A percentile compares a stretch with the other conserved stretches of the same genome.
phyloP scores from a whole-genome alignment of 2,888 invertebrate species.

The Hemistola chrysoprasaria region DNA sequence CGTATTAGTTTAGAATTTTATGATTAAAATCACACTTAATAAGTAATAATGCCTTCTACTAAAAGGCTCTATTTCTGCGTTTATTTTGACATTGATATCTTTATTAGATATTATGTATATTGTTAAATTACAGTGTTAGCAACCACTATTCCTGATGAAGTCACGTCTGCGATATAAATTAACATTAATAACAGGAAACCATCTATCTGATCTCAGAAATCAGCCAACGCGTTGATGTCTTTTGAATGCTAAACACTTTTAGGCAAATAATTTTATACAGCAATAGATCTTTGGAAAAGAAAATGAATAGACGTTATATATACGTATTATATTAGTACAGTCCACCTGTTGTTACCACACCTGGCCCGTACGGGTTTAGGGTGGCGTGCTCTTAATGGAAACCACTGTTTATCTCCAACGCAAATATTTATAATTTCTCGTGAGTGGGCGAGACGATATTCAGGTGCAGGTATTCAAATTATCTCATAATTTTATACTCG shows the following conservation, averaged over 20 bases:
- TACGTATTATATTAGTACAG: too few relatives aligned
- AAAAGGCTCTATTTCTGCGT: too few relatives aligned
- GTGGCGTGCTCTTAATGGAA: constrained; percentile 40
- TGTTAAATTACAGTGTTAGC: too few relatives aligned
- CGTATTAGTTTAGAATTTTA: constrained; percentile 3
- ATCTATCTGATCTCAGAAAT: constrained; percentile 8
- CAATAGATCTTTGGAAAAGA: too few relatives aligned
- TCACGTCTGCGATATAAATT: constrained; percentile 18
- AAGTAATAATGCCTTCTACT: too few relatives aligned
- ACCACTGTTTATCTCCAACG: constrained; percentile 57
- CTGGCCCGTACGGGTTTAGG: constrained; percentile 48
- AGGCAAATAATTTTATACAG: constrained; percentile 1
- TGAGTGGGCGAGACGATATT: constrained; percentile 46
- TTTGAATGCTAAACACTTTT: constrained; percentile 13
- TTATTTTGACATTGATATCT: too few relatives aligned
- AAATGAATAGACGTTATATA: too few relatives aligned
- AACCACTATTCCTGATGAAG: constrained; percentile 10
- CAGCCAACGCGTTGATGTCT: constrained; percentile 22
- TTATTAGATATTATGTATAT: too few relatives aligned
- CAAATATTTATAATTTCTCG: constrained; percentile 65
- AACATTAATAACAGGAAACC: constrained; percentile 9
- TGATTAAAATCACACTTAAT: constrained; percentile 2
- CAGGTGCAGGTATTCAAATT: constrained; percentile 27
- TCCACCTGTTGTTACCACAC: constrained; percentile 72
- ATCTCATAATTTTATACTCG: background rate